phyloP scores from a whole-genome alignment of 2,797 vertebrate species.

The Oreochromis mossambicus region DNA sequence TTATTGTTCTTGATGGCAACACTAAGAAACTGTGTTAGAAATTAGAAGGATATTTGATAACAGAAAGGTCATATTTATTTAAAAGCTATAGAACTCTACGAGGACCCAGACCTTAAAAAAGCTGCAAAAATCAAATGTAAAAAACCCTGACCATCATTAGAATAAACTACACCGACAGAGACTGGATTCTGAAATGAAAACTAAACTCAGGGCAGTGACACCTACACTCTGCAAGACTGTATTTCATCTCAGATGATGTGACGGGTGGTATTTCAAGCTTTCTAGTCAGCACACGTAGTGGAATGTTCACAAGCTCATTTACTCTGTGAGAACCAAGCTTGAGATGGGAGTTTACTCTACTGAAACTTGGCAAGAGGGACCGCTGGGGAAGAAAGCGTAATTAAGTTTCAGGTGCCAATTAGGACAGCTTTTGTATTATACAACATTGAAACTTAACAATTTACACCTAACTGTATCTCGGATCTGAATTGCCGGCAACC shows the following conservation, averaged over 20 bases:
- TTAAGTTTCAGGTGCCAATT: neutral
- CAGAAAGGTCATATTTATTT: neutral
- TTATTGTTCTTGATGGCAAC: neutral
- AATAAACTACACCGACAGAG: neutral
- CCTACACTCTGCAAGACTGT: neutral
- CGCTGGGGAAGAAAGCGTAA: neutral
- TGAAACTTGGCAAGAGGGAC: constrained; percentile 59
- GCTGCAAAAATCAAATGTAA: neutral
- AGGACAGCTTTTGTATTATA: neutral
- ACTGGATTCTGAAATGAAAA: neutral
- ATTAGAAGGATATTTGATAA: neutral
- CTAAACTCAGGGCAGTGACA: neutral
- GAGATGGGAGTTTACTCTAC: constrained; percentile 32
- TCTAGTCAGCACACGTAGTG: constrained; percentile 47
- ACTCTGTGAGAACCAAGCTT: constrained; percentile 54
- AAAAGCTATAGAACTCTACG: neutral
- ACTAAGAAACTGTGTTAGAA: neutral
- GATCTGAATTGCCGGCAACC: neutral
- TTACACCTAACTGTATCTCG: neutral
- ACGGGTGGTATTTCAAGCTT: constrained; percentile 22
- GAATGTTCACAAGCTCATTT: constrained; percentile 51
- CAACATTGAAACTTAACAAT: neutral
- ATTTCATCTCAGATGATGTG: constrained; percentile 23
- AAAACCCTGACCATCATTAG: neutral
- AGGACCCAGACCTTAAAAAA: neutral